Conservation (phyloP, 2,797 vertebrate species). For the Simalia tracyae region DNA sequence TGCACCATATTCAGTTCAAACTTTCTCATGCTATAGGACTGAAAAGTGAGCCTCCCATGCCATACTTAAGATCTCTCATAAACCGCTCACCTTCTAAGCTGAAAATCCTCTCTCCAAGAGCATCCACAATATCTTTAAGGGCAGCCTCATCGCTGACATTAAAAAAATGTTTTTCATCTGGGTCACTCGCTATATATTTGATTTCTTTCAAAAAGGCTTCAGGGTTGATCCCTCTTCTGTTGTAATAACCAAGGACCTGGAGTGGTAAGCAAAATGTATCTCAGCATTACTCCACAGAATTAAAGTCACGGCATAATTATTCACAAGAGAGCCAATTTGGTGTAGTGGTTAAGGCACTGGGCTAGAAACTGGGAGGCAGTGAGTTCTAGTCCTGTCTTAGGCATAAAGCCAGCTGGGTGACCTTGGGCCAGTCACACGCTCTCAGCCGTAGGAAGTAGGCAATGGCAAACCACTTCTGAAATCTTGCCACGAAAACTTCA, state of each 20-base stretch:
- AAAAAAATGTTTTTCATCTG: conserved; percentile 97
- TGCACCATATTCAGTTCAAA: neutral
- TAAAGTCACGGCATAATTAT: neutral
- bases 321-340: neutral
- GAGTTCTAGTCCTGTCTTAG: neutral
- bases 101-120: conserved; percentile 95
- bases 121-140: conserved; percentile 96
- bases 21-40: neutral
- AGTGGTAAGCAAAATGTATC: accelerated
- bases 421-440: neutral
- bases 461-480: neutral
- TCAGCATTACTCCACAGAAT: accelerated
- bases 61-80: too few relatives aligned
- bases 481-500: neutral
- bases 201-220: conserved; percentile 95
- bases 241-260: conserved; percentile 96
- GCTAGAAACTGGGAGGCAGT: neutral
- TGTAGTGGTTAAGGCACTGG: neutral
- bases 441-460: neutral
- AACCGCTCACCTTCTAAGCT: conserved; percentile 85
- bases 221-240: conserved; percentile 94
- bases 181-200: conserved; percentile 96
- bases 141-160: conserved; percentile 96
- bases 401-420: neutral
- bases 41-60: neutral